Conservation (phyloP, 2,888 invertebrate species). For the Hylaea fasciaria region DNA sequence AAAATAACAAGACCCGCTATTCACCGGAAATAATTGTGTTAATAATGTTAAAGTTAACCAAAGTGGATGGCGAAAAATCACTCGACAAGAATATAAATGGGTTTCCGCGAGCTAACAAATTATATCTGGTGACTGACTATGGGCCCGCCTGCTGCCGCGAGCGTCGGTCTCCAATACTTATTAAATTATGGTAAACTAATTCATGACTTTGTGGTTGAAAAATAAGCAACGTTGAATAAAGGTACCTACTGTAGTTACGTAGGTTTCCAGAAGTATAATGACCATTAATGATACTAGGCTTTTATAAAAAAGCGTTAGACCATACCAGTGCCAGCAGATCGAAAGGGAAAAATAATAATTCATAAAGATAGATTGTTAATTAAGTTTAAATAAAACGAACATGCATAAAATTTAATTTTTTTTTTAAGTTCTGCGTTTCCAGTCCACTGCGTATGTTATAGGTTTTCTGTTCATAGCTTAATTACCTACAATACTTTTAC, state of each 20-base stretch:
- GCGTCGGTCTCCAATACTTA: constrained; percentile 7
- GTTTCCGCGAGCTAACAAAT: constrained; percentile 7
- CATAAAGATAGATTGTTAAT: too few species aligned
- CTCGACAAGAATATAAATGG: constrained; percentile 20
- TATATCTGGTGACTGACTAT: constrained; percentile 6
- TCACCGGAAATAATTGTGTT: not conserved
- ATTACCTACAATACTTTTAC: too few species aligned
- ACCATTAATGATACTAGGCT: not conserved
- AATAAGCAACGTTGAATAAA: not conserved
- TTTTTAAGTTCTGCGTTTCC: too few species aligned
- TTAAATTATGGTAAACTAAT: constrained; percentile 14
- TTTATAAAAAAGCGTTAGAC: too few species aligned
- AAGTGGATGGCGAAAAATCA: constrained; percentile 21
- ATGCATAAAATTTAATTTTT: too few species aligned
- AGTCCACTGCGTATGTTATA: too few species aligned
- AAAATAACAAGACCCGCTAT: not conserved
- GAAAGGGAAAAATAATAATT: too few species aligned
- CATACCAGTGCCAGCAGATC: too few species aligned
- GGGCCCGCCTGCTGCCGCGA: not conserved
- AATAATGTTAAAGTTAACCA: constrained; percentile 19
- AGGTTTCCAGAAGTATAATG: too few species aligned
- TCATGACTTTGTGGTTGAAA: constrained; percentile 1
- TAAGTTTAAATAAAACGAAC: too few species aligned
- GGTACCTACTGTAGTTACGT: not conserved
- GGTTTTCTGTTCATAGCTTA: too few species aligned